phyloP scores from a whole-genome alignment of 2,113 vertebrate species.

The Heloderma charlesbogerti region DNA sequence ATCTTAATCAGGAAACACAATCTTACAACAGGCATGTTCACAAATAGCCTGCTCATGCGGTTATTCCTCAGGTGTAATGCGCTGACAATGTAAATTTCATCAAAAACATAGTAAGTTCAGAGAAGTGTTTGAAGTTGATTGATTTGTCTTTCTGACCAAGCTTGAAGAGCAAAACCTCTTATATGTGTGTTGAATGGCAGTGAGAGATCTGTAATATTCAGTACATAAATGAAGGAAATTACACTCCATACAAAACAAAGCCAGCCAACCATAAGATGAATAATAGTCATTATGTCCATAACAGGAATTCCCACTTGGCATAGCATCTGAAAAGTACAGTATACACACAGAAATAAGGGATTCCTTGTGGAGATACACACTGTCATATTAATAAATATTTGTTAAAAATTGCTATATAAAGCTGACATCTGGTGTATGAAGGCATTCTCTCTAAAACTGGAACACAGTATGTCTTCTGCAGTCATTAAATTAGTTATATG shows the following conservation, averaged over 20 bases:
- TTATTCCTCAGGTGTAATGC: not conserved
- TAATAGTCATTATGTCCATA: not conserved
- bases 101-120: too few relatives aligned
- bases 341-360: not conserved
- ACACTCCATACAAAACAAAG: not conserved
- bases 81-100: too few relatives aligned
- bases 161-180: not conserved
- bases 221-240: not conserved
- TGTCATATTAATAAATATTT: too few relatives aligned
- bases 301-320: not conserved
- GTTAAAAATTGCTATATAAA: too few relatives aligned
- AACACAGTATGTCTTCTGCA: not conserved
- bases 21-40: not conserved
- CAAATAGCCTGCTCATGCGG: not conserved
- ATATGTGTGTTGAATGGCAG: not conserved
- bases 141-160: not conserved
- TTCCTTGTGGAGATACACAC: too few relatives aligned
- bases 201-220: too few relatives aligned
- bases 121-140: too few relatives aligned
- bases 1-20: not conserved
- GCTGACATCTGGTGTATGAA: not conserved
- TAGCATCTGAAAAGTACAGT: not conserved
- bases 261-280: not conserved
- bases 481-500: not conserved
- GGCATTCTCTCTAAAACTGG: not conserved